These are phyloP conservation scores for Cisticola juncidis DNA, from an alignment of 2,113 vertebrate species.

Conservation along the genomic window DNA sequence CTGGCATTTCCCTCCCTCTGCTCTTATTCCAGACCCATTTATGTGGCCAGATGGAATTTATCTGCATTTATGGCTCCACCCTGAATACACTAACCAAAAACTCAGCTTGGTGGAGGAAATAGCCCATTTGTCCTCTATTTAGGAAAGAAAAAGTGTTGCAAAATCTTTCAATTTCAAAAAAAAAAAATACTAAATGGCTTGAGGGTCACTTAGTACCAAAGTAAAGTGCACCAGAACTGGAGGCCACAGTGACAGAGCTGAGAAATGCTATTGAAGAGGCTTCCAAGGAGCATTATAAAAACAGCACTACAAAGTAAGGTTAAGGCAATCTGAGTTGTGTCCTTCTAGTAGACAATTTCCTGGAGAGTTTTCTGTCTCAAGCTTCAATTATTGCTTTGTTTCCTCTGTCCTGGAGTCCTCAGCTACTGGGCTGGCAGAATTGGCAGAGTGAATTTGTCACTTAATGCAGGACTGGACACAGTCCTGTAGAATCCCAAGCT, in stretches of 20 bases:
- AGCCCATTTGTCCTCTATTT: background rate
- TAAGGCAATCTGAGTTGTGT: slow-evolving; percentile 49
- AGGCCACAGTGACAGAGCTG: slow-evolving; percentile 20
- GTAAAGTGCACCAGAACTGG: slow-evolving; percentile 73
- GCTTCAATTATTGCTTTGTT: slow-evolving; percentile 70
- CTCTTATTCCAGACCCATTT: background rate
- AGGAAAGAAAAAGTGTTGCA: background rate
- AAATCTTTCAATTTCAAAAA: background rate
- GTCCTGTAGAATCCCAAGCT: background rate
- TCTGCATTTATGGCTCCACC: background rate
- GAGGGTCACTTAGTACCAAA: slow-evolving; percentile 69
- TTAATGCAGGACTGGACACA: background rate
- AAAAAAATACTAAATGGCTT: background rate
- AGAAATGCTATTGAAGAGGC: slow-evolving; percentile 7
- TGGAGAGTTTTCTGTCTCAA: background rate
- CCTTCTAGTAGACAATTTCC: slow-evolving; percentile 9
- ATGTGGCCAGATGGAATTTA: background rate
- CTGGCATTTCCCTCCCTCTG: background rate
- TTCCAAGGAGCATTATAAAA: background rate
- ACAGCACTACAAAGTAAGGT: slow-evolving; percentile 4
- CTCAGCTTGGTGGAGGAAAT: background rate
- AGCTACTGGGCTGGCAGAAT: slow-evolving; percentile 39
- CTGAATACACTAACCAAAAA: background rate
- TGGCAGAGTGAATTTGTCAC: slow-evolving; percentile 51
- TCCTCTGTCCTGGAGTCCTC: slow-evolving; percentile 46